phyloP scores from a whole-genome alignment of 2,797 vertebrate genomes.

The Phalloptychus januarius region DNA sequence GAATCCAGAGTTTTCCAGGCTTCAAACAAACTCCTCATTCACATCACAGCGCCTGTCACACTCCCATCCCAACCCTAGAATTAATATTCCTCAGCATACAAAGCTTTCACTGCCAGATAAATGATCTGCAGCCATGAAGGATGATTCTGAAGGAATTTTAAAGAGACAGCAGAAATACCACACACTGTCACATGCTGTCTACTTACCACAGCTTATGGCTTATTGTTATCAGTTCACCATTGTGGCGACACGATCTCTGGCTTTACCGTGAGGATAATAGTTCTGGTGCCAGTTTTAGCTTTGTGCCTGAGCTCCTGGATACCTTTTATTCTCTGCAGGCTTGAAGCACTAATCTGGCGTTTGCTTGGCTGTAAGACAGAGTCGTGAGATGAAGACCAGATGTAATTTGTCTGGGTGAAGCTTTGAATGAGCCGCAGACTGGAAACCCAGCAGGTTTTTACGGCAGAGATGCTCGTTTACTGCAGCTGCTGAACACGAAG shows the following conservation, averaged over 20 bases:
- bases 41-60: neutral
- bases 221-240: neutral
- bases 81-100: neutral
- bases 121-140: slow-evolving; percentile 2
- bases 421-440: slow-evolving; percentile 35
- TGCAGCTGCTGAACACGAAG: neutral
- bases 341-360: slow-evolving; percentile 23
- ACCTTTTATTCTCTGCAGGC: slow-evolving; percentile 5
- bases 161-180: slow-evolving; percentile 6
- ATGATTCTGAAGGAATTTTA: slow-evolving; percentile 29
- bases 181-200: slow-evolving; percentile 30
- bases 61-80: neutral
- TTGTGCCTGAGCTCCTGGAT: neutral
- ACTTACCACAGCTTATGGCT: neutral
- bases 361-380: slow-evolving; percentile 35
- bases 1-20: neutral
- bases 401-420: neutral
- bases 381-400: slow-evolving; percentile 17
- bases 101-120: neutral
- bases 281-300: neutral
- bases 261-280: slow-evolving; percentile 3
- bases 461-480: neutral
- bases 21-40: neutral
- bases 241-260: neutral
- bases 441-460: slow-evolving; percentile 21